phyloP scores from a whole-genome alignment of 2,113 vertebrate species.

The Cyphomyrus discorhynchus region DNA sequence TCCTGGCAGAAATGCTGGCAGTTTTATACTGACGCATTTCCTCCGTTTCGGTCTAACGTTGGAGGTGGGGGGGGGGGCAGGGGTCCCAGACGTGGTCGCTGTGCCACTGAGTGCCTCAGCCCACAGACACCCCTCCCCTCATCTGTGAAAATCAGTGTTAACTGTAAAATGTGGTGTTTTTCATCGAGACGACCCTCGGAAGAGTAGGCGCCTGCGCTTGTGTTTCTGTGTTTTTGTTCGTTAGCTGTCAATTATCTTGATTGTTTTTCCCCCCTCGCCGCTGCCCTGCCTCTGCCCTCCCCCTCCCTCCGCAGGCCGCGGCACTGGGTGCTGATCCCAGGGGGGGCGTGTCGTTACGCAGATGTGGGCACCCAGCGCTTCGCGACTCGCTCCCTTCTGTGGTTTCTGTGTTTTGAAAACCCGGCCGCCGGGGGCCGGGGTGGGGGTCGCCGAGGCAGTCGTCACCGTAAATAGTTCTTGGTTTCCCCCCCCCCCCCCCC shows the following conservation, averaged over 20 bases:
- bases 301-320: slow-evolving; percentile 30
- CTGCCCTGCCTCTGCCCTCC: background rate
- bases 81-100: background rate
- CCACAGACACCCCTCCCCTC: background rate
- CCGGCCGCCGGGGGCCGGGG: slow-evolving; percentile 16
- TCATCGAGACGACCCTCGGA: background rate
- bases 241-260: slow-evolving; percentile 22
- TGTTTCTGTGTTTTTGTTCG: slow-evolving; percentile 36
- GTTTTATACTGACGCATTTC: background rate
- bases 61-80: background rate
- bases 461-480: slow-evolving; percentile 41
- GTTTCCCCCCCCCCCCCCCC: background rate
- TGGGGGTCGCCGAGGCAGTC: slow-evolving; percentile 32
- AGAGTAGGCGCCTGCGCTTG: background rate
- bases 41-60: background rate
- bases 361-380: slow-evolving; percentile 24
- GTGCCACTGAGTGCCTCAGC: background rate
- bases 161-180: background rate
- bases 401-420: slow-evolving; percentile 40
- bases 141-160: background rate
- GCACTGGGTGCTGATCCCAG: slow-evolving; percentile 11
- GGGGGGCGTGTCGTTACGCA: background rate
- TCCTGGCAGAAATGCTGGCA: background rate
- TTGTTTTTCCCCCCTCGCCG: slow-evolving; percentile 5
- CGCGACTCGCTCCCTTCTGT: slow-evolving; percentile 23